Base-by-base conservation (phyloP, 1,140 invertebrate species). In the Cecropterus lyciades region DNA sequence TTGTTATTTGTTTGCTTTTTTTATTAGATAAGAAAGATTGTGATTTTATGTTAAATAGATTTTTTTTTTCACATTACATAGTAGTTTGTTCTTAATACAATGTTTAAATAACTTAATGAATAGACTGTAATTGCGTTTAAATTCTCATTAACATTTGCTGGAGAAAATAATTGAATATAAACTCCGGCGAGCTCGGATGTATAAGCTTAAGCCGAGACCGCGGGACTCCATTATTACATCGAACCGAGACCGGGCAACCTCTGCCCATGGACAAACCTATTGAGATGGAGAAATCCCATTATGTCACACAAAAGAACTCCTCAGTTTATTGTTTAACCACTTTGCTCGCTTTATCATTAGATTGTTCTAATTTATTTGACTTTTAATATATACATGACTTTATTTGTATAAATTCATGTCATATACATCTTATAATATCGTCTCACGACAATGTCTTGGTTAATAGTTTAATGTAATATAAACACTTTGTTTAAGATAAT, bases 101-200 rank as follows among this genome's bases (percentile, higher is more conserved):
- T 33, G 30, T 33, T 33, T 33, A 33, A 33, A 33, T 33, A 33
- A 33, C 3, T 16, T 48, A 59, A 48, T 48, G n/a, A 45, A 55
- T 11, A 27, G 11, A 30, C n/a, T 57, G 30, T 57, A 46, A 57
- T 57, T 13, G 40, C n/a, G 13, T 46, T 27, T 27, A 45, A 27
- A 45, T 57, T 27, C 37, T 56, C 53, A 43, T 56, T 43, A 56
- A 16, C 37, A 56, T 56, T 56, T 42, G 53, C 37, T n/a, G 37
- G 16, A n/a, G 55, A 45, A 40, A 57, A 46, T 57, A 57, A 57
- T 57, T 45, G 55, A 45, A n/a, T 27, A 45, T 57, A 57, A 57
- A 57, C 40, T 57, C 45, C 20, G 55, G 17, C 20, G 6, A 45
- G 42, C 17, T 15, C 55, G 55, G 42, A 45, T 57, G 55, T 45